Base-by-base conservation (phyloP, 2,888 invertebrate species). In the Temnothorax ravouxi region DNA sequence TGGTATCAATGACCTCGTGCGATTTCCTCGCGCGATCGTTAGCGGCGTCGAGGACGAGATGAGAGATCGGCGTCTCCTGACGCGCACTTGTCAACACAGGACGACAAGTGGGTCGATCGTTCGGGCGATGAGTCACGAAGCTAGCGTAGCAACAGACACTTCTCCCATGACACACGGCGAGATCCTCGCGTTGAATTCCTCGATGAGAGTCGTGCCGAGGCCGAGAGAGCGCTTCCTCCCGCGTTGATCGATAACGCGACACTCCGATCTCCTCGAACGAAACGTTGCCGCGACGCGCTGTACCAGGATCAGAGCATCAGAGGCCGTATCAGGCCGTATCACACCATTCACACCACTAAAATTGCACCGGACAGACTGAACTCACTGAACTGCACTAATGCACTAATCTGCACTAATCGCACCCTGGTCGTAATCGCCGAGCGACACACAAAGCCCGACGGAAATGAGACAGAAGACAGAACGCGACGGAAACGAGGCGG, bases 91-190 rank as follows among this genome's bases (percentile, higher is more conserved):
- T 89, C 88, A 89, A 85, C 76, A 61, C 83, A 74, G 41, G 6
- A 6, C 18, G 75, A 69, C 61, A 34, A 84, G n/a, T 74, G 80
- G 62, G 64, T 77, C 54, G 75, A 86, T 84, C 18, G 3, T 15
- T 79, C n/a, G 44, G 50, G 21, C 69, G 71, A 76, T 88, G 88
- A 89, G 67, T 89, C 88, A 89, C 72, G 44, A 76, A 25, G 11
- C 62, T 74, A 79, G 71, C 50, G 38, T 74, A 44, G 41, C 74
- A 67, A 59, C 84, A 80, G 74, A 41, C 34, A 34, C 56, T 75
- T 13, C 44, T 25, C 11, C 13, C 38, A 72, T 52, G 54, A 25
- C 66, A 25, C 66, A 72, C 72, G 25, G 54, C 2, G 6, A 15
- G 15, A 0, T 13, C 15, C 47, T 13, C 47, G 47, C 47, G 15